Evolutionary conservation across 1,140 invertebrate genomes (phyloP).

Genomic region (Drosophila melanica): DNA sequence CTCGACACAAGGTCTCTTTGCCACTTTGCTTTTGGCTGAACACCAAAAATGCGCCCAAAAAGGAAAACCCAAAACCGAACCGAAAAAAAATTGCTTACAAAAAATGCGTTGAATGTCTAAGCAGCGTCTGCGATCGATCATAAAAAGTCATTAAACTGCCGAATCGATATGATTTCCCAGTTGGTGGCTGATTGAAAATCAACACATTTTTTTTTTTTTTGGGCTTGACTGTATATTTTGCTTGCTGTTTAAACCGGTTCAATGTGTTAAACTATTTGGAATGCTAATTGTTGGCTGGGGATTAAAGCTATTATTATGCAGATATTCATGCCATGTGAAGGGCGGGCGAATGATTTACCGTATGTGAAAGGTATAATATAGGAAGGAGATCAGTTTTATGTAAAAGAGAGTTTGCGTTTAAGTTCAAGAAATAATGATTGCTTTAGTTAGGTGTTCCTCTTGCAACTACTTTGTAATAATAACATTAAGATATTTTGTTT

Average conservation of each 20-base stretch:
- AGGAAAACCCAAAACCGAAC: no score
- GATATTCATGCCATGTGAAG: slow-evolving; percentile 3
- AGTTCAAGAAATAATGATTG: no score
- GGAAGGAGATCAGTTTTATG: not conserved
- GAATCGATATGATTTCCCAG: slow-evolving; percentile 24
- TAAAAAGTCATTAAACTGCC: slow-evolving; percentile 24
- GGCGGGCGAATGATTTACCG: not conserved
- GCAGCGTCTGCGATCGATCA: slow-evolving; percentile 21
- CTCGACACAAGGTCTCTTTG: slow-evolving; percentile 12
- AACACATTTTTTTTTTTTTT: slow-evolving; percentile 10
- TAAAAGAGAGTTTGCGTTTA: not conserved
- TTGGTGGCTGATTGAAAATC: slow-evolving; percentile 15
- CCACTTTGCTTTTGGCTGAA: not conserved
- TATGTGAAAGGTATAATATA: slow-evolving; percentile 9
- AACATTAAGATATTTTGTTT: no score
- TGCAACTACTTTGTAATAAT: no score
- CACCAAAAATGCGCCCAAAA: no score
- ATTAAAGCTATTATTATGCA: slow-evolving; percentile 11
- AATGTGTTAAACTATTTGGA: slow-evolving; percentile 13
- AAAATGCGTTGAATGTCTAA: slow-evolving; percentile 8
- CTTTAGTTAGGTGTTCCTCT: no score
- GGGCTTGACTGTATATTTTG: slow-evolving; percentile 7
- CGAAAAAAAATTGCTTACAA: no score
- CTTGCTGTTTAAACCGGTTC: slow-evolving; percentile 2
- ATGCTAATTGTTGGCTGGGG: slow-evolving; percentile 12